Percentiles rank a stretch among this genome's conserved stretches.
These are phyloP conservation scores for Phortica okadai DNA, from an alignment of 2,888 invertebrate species.

Conservation along the genomic window DNA sequence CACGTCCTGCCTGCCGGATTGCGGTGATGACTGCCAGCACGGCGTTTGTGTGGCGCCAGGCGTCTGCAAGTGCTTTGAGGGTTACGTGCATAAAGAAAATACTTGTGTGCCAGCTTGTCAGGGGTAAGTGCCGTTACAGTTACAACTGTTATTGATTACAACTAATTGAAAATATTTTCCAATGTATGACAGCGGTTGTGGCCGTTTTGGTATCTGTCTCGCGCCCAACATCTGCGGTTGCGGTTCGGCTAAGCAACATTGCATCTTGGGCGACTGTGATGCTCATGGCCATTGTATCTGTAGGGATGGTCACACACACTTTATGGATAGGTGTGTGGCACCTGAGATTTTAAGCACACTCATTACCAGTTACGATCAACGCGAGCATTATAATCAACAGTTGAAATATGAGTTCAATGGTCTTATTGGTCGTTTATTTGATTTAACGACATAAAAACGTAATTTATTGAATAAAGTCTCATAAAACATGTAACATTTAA, in stretches of 20 bases:
- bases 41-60: slow-evolving; percentile 81
- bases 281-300: slow-evolving; percentile 64
- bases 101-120: slow-evolving; percentile 73
- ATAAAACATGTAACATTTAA: slow-evolving; percentile 7
- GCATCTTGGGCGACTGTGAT: slow-evolving; percentile 62
- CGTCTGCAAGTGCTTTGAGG: slow-evolving; percentile 80
- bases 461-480: neutral
- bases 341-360: slow-evolving; percentile 46
- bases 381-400: slow-evolving; percentile 53
- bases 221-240: slow-evolving; percentile 75
- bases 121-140: slow-evolving; percentile 55
- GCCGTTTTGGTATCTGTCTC: slow-evolving; percentile 69
- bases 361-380: slow-evolving; percentile 51
- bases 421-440: slow-evolving; percentile 65
- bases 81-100: slow-evolving; percentile 75
- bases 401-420: slow-evolving; percentile 66
- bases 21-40: slow-evolving; percentile 73
- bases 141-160: neutral
- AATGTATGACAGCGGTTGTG: slow-evolving; percentile 62
- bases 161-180: neutral
- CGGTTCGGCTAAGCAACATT: slow-evolving; percentile 56
- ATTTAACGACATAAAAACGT: slow-evolving; percentile 32
- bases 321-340: slow-evolving; percentile 64
- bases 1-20: slow-evolving; percentile 70
- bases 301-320: slow-evolving; percentile 58